Conservation (phyloP, 2,888 invertebrate genomes). For the Drosophila ochracea region DNA sequence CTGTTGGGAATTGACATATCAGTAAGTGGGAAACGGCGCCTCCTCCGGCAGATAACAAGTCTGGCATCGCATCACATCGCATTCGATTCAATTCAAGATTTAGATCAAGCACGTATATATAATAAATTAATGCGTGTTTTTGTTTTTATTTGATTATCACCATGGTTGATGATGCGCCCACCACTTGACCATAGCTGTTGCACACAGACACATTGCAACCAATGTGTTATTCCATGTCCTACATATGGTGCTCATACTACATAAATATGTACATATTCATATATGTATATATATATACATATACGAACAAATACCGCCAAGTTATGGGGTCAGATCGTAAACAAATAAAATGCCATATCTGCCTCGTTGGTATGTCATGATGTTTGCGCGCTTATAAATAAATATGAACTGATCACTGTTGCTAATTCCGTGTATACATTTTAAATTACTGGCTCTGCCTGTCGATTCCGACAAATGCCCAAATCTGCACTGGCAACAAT, state of each 20-base stretch:
- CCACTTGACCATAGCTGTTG: constrained; percentile 16
- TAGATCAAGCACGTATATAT: constrained; percentile 55
- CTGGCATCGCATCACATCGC: background rate
- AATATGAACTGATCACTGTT: constrained; percentile 35
- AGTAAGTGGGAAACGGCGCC: constrained; percentile 18
- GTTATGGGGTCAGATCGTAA: constrained; percentile 71
- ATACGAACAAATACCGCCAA: constrained; percentile 13
- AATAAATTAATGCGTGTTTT: constrained; percentile 13
- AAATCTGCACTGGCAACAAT: constrained; percentile 15
- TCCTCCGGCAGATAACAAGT: constrained; percentile 30
- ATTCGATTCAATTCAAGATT: constrained; percentile 53
- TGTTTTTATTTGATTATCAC: constrained; percentile 39
- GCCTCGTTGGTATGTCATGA: constrained; percentile 2
- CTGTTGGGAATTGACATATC: constrained; percentile 23
- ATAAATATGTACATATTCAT: constrained; percentile 1
- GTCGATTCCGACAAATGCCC: background rate
- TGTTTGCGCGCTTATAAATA: constrained; percentile 36
- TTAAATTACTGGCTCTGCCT: background rate
- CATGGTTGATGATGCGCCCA: constrained; percentile 16
- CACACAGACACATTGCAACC: constrained; percentile 15
- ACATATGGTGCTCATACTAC: constrained; percentile 25
- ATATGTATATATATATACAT: background rate
- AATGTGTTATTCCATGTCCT: constrained; percentile 39
- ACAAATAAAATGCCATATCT: constrained; percentile 64
- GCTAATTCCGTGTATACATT: constrained; percentile 34